Evolutionary conservation across 2,888 invertebrate species (phyloP), one percentile per base, ranked within the genome.

Genomic region (Dolomedes plantarius): DNA sequence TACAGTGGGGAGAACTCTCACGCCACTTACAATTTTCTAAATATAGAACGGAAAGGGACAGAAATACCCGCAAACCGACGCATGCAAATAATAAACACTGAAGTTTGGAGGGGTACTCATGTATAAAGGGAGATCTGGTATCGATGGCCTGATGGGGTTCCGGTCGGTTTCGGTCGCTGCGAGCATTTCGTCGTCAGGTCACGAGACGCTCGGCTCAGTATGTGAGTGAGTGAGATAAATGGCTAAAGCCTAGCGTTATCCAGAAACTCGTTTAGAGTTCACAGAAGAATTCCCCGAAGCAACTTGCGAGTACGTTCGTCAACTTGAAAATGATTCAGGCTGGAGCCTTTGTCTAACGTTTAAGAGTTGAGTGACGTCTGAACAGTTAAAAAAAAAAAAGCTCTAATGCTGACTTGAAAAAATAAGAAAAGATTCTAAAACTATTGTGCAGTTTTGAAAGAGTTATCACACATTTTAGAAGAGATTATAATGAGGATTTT

Each of bases 31-130:
- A 31, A 27, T 36, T 69, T 23, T 50, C 64, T 76, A 76, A 71
- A 82, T 71, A 50, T 76, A 64, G 69, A 71, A 56, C 62, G 75
- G 69, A 62, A 56, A 67, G 31, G 6, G 11, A 46, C 46, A 16
- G 2, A 46, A 46, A 65, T 9, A 28, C 11, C 28, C 16, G 65
- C 29, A 13, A 11, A 29, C 16, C 29, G 29, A 11, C 28, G 27
- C n/a, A 7, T 27, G n/a, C 9, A 28, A 28, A 28, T 36, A 36
- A 5, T 7, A 9, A 5, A 5, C 9, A 9, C 9, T 36, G 5
- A 7, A 36, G 36, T 36, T 36, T 36, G 36, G 36, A 36, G 6
- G 46, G 11, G 46, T 46, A 46, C 2, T 46, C 11, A 46, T 2
- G 46, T 2, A 16, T 46, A 16, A 46, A 46, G 36, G 7, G 2